A percentile compares a stretch with the other conserved stretches of the same genome.
Evolutionary conservation across 2,113 vertebrate genomes (phyloP).

Genomic region (Abramis brama): DNA sequence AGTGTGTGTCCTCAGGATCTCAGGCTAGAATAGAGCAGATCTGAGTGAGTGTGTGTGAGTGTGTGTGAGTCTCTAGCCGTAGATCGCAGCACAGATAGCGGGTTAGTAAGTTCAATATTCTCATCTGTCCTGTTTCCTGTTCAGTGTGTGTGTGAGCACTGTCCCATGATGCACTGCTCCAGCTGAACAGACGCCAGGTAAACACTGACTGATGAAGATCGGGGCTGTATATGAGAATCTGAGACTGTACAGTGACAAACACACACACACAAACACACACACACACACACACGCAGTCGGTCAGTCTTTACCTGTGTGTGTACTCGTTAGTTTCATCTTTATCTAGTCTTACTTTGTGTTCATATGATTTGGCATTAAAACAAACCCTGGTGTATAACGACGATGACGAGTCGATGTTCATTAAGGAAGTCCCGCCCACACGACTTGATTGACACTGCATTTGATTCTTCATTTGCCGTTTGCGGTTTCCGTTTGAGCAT

Average conservation of each 20-base stretch:
- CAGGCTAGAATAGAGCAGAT: slow-evolving; percentile 36
- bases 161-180: slow-evolving; percentile 31
- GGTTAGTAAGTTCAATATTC: slow-evolving; percentile 21
- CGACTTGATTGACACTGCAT: no score
- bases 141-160: slow-evolving; percentile 7
- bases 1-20: slow-evolving; percentile 51
- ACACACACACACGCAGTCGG: background rate
- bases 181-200: slow-evolving; percentile 34
- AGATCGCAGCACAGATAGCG: background rate
- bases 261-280: no score
- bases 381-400: background rate
- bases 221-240: background rate
- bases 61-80: background rate
- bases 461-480: no score
- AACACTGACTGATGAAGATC: slow-evolving; percentile 45
- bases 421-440: no score
- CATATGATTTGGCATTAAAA: background rate
- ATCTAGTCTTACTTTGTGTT: slow-evolving; percentile 28
- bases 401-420: background rate
- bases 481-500: no score
- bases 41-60: slow-evolving; percentile 10
- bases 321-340: slow-evolving; percentile 29
- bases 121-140: background rate
- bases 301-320: slow-evolving; percentile 49
- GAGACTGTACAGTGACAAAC: no score